Evolutionary conservation across 2,113 vertebrate species (phyloP).

Genomic region (Gasterosteus aculeatus): DNA sequence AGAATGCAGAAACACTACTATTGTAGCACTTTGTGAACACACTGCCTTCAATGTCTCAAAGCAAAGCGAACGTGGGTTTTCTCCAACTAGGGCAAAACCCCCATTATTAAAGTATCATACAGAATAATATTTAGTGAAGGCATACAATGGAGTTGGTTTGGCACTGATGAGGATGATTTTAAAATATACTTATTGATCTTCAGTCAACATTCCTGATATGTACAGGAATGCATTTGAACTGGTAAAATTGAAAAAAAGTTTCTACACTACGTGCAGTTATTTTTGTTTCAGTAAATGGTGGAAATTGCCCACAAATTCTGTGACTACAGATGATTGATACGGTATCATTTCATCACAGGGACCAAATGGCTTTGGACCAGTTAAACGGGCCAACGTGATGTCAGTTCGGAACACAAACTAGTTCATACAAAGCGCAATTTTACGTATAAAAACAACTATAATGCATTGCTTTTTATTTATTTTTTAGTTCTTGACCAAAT

Average conservation of each 20-base stretch:
- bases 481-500: constrained; percentile 40
- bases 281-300: constrained; percentile 20
- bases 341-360: constrained; percentile 37
- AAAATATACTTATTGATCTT: constrained; percentile 14
- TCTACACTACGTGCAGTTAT: constrained; percentile 21
- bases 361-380: constrained; percentile 28
- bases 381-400: constrained; percentile 43
- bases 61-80: constrained; percentile 67
- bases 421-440: constrained; percentile 52
- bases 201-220: constrained; percentile 16
- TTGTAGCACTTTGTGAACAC: constrained; percentile 60
- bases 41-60: constrained; percentile 63
- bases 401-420: constrained; percentile 55
- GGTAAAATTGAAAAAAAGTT: constrained; percentile 18
- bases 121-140: constrained; percentile 50
- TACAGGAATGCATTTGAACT: constrained; percentile 8
- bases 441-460: constrained; percentile 51
- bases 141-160: constrained; percentile 33
- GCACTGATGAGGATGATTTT: constrained; percentile 15
- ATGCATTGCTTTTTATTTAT: constrained; percentile 55
- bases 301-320: constrained; percentile 9
- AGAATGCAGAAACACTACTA: constrained; percentile 72
- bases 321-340: constrained; percentile 13
- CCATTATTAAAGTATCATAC: constrained; percentile 44
- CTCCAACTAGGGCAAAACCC: constrained; percentile 35